These are phyloP conservation scores for Drosophila lutescens DNA, from an alignment of 2,888 invertebrate species.

Conservation along the genomic window DNA sequence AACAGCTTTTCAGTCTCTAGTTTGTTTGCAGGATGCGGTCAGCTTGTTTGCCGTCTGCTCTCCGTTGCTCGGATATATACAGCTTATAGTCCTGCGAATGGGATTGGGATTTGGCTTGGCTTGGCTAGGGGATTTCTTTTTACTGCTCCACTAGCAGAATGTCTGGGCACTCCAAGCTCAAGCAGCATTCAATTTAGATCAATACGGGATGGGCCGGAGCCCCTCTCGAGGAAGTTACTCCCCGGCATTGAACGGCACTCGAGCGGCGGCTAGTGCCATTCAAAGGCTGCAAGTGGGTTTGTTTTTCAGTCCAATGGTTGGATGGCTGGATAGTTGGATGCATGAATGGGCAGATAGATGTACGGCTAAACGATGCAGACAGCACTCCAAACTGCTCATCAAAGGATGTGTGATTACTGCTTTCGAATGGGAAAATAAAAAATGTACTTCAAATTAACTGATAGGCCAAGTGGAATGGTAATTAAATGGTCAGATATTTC, in stretches of 20 bases:
- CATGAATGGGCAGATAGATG: constrained; percentile 8
- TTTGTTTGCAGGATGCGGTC: constrained; percentile 74
- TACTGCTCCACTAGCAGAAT: background rate
- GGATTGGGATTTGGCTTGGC: constrained; percentile 16
- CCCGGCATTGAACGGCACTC: constrained; percentile 64
- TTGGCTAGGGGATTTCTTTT: constrained; percentile 5
- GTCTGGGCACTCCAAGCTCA: constrained; percentile 38
- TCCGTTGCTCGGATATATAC: constrained; percentile 5
- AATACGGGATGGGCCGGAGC: constrained; percentile 48
- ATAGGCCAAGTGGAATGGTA: background rate
- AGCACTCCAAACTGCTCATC: constrained; percentile 5
- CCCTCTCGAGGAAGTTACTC: constrained; percentile 33
- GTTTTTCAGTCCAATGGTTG: constrained; percentile 57
- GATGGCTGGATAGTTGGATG: constrained; percentile 11
- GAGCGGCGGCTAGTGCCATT: constrained; percentile 57
- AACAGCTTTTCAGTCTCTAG: constrained; percentile 36
- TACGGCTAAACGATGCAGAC: constrained; percentile 50
- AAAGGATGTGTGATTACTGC: background rate
- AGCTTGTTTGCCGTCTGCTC: constrained; percentile 61
- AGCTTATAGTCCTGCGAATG: constrained; percentile 15
- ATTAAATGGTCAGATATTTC: background rate
- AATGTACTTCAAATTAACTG: constrained; percentile 14
- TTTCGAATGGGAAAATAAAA: constrained; percentile 1
- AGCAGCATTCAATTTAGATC: constrained; percentile 72
- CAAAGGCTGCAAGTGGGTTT: constrained; percentile 61